These are phyloP conservation scores for Drosophila punjabiensis DNA, from an alignment of 1,140 invertebrate genomes.

Conservation along the genomic window DNA sequence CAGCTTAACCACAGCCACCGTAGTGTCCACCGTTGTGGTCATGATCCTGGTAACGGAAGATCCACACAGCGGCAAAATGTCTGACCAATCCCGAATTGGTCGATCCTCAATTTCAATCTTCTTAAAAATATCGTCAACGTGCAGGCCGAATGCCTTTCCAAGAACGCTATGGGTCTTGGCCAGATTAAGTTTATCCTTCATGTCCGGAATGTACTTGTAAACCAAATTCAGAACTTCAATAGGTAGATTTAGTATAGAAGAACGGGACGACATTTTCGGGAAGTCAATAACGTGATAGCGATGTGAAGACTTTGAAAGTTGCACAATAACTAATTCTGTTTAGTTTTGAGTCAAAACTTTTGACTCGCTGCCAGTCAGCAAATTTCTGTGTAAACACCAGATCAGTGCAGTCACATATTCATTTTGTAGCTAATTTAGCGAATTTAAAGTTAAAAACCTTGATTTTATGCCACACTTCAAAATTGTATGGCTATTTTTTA, in stretches of 20 bases:
- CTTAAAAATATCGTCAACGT: neutral
- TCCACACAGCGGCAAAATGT: slow-evolving; percentile 13
- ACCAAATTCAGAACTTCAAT: neutral
- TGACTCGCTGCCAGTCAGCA: neutral
- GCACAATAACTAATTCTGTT: neutral
- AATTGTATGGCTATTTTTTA: neutral
- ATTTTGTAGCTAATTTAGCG: neutral
- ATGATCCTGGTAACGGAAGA: neutral
- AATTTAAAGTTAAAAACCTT: neutral
- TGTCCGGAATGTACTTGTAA: neutral
- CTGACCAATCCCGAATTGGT: neutral
- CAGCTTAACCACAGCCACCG: neutral
- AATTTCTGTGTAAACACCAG: neutral
- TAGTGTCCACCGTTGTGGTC: accelerated
- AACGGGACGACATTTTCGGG: neutral
- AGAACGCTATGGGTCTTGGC: neutral
- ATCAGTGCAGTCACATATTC: neutral
- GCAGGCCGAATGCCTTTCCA: neutral
- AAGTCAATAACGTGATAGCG: neutral
- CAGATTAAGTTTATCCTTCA: slow-evolving; percentile 15
- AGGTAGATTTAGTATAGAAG: slow-evolving; percentile 3
- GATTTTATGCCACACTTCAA: neutral
- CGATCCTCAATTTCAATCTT: neutral
- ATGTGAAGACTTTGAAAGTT: neutral
- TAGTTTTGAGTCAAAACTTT: no score